These are phyloP conservation scores for Brachionus koreanus DNA, from an alignment of 1,140 invertebrate species.

Conservation along the genomic window DNA sequence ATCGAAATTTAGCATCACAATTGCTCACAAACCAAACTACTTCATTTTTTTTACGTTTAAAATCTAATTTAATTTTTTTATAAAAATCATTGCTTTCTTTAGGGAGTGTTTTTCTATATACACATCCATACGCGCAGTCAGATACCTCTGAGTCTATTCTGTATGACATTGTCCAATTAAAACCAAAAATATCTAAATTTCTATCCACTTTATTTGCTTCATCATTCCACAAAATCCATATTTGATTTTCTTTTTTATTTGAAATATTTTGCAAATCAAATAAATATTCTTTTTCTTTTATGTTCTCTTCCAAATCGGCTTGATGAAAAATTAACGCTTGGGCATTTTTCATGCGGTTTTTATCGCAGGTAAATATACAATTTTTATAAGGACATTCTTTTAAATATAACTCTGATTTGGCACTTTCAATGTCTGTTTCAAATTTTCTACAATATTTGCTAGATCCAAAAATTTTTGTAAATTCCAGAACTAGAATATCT, in stretches of 20 bases:
- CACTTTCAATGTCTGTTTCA: neutral
- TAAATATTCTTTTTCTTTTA: neutral
- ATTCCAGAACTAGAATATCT: neutral
- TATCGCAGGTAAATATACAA: slow-evolving; percentile 19
- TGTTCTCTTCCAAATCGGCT: neutral
- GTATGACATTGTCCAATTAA: slow-evolving; percentile 38
- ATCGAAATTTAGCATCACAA: neutral
- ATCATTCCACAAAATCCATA: slow-evolving; percentile 43
- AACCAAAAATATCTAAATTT: neutral
- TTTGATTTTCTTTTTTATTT: neutral
- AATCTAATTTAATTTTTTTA: neutral
- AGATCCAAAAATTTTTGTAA: neutral
- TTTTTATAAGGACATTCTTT: slow-evolving; percentile 31
- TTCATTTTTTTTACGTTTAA: neutral
- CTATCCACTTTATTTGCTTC: slow-evolving; percentile 1
- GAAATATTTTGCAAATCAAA: neutral
- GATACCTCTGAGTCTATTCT: slow-evolving; percentile 13
- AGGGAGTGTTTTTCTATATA: neutral
- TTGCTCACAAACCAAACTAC: slow-evolving; percentile 36
- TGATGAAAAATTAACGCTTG: neutral
- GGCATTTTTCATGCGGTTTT: neutral
- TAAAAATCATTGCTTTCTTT: neutral
- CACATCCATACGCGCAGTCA: slow-evolving; percentile 30
- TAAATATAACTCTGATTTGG: neutral
- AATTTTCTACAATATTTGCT: neutral